Percentiles rank a stretch among this genome's conserved stretches.
Evolutionary conservation across 2,797 vertebrate genomes (phyloP).

Genomic region (Netta rufina): DNA sequence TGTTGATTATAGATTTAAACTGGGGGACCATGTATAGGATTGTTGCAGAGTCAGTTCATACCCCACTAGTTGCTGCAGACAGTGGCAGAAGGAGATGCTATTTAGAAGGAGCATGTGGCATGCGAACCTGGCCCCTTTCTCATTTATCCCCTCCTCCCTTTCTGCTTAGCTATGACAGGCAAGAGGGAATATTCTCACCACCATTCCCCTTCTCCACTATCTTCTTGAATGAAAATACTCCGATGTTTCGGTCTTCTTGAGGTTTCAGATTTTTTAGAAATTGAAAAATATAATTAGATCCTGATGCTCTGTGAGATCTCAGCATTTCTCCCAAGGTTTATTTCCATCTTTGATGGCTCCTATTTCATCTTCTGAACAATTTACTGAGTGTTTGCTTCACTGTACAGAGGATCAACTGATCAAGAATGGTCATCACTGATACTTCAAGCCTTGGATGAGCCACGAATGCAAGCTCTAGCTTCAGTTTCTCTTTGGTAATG

Average conservation of each 20-base stretch:
- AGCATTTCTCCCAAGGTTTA: background rate
- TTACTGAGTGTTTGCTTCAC: background rate
- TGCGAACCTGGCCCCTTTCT: background rate
- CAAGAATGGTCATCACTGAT: background rate
- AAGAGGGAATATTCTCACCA: background rate
- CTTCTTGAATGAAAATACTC: background rate
- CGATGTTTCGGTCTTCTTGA: background rate
- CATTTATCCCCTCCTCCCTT: background rate
- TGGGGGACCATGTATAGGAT: fast-evolving
- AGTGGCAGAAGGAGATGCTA: background rate
- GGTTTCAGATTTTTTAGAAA: background rate
- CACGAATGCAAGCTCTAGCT: background rate
- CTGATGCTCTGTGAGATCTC: background rate
- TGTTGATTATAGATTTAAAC: background rate
- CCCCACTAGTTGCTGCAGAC: background rate
- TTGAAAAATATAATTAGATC: background rate
- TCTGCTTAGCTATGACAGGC: background rate
- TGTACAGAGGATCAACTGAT: background rate
- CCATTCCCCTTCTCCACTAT: background rate
- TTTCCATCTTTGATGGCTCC: background rate
- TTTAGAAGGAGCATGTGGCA: background rate
- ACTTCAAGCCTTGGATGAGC: background rate
- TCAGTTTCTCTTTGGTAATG: background rate
- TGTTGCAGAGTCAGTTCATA: background rate
- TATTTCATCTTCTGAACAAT: background rate